Evolutionary conservation across 2,113 vertebrate species (phyloP).

Genomic region (Pipra filicauda): DNA sequence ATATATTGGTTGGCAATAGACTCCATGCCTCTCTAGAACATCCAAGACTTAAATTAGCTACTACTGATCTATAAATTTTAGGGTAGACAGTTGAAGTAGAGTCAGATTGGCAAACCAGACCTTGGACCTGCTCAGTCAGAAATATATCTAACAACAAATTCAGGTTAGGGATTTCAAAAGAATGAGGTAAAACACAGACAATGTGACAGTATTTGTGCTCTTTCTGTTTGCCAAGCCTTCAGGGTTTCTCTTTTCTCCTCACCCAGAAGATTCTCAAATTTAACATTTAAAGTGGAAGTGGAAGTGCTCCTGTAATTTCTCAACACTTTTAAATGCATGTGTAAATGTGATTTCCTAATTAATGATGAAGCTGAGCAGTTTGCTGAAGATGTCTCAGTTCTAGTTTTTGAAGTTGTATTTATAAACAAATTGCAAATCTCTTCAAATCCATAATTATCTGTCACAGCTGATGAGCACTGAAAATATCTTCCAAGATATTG

Average conservation of each 20-base stretch:
- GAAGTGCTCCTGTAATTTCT: not conserved
- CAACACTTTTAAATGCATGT: not conserved
- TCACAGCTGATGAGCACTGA: not conserved
- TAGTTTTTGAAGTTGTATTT: not conserved
- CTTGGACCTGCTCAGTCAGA: not conserved
- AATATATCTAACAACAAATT: not conserved
- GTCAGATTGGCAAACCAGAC: not conserved
- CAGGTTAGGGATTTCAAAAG: not conserved
- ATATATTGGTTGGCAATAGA: not conserved
- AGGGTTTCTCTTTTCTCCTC: not conserved
- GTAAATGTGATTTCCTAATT: slow-evolving; percentile 5
- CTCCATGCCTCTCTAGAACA: not conserved
- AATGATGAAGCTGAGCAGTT: not conserved
- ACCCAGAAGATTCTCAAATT: not conserved
- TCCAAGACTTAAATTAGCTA: not conserved
- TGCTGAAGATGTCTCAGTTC: not conserved
- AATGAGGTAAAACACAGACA: not conserved
- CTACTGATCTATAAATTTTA: not conserved
- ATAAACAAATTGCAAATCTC: not conserved
- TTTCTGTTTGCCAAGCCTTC: not conserved
- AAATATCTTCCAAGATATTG: not conserved
- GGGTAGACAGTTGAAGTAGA: not conserved
- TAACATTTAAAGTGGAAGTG: not conserved
- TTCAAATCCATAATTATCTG: not conserved
- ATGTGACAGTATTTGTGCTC: not conserved